Evolutionary conservation across 2,797 vertebrate species (phyloP).

Genomic region (Merluccius polli): DNA sequence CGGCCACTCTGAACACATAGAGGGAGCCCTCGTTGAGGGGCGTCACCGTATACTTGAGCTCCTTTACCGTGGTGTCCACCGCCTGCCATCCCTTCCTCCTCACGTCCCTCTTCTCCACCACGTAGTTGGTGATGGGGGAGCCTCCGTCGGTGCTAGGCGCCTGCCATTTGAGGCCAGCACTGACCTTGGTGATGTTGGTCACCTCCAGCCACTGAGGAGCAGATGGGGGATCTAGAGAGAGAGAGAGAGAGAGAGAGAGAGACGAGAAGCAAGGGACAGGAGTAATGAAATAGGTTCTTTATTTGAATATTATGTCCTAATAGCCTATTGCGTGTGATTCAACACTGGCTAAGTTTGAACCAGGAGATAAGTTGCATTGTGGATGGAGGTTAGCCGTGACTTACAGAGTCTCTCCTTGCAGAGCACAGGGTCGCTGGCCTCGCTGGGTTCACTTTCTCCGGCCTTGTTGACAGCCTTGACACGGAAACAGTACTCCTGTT

Average conservation of each 20-base stretch:
- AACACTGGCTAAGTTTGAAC: not conserved
- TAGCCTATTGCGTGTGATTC: not conserved
- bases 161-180: slow-evolving; percentile 93
- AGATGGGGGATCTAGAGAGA: slow-evolving; percentile 82
- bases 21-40: slow-evolving; percentile 92
- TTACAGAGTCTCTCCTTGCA: slow-evolving; percentile 96
- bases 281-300: not conserved
- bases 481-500: slow-evolving; percentile 95
- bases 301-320: not conserved
- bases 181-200: slow-evolving; percentile 89
- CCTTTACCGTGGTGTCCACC: slow-evolving; percentile 95
- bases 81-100: slow-evolving; percentile 93
- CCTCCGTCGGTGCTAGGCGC: slow-evolving; percentile 90
- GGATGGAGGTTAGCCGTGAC: slow-evolving; percentile 41
- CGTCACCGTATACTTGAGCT: slow-evolving; percentile 89
- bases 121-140: slow-evolving; percentile 96
- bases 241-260: not conserved
- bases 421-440: slow-evolving; percentile 91
- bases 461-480: slow-evolving; percentile 91
- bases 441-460: slow-evolving; percentile 93
- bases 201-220: slow-evolving; percentile 95
- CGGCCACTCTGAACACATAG: slow-evolving; percentile 95
- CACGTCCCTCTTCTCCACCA: slow-evolving; percentile 97
- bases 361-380: not conserved
- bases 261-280: no score